phyloP scores from a whole-genome alignment of 2,888 invertebrate species.

The Branchellion lobata region DNA sequence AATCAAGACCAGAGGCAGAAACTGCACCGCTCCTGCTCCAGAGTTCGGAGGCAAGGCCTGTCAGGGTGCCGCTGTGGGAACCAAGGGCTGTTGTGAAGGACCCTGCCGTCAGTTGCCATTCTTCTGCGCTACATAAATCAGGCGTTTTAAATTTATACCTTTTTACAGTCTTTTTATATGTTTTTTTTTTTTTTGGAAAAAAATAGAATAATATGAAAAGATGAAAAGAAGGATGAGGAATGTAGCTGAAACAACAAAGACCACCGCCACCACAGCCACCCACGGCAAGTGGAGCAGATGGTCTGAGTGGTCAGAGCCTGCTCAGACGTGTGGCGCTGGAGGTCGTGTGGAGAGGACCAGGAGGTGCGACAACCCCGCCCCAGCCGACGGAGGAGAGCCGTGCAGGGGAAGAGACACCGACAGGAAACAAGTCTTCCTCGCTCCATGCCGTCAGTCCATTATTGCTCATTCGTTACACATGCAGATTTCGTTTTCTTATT shows the following conservation, averaged over 20 bases:
- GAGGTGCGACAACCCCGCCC: conserved; percentile 49
- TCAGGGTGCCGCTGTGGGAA: conserved; percentile 54
- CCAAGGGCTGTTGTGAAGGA: conserved; percentile 54
- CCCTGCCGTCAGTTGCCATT: conserved; percentile 53
- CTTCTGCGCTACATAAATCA: too few species aligned
- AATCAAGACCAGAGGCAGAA: conserved; percentile 54
- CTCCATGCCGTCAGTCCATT: conserved; percentile 37
- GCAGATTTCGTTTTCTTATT: too few species aligned
- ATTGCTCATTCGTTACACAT: too few species aligned
- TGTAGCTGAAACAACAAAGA: too few species aligned
- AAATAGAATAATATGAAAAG: too few species aligned
- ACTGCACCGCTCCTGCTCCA: conserved; percentile 58
- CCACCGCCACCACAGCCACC: conserved; percentile 44
- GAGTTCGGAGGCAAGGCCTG: conserved; percentile 58
- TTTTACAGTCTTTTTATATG: background rate
- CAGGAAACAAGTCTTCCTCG: conserved; percentile 1
- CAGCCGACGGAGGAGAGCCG: conserved; percentile 51
- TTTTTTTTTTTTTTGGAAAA: too few species aligned
- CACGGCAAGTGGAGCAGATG: conserved; percentile 51
- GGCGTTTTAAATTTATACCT: background rate
- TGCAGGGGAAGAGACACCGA: conserved; percentile 50
- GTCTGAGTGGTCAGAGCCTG: conserved; percentile 48
- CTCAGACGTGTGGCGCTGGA: conserved; percentile 46
- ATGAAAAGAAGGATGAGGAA: too few species aligned
- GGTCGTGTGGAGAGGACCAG: conserved; percentile 32